Evolutionary conservation across 2,888 invertebrate species (phyloP), one percentile per base, ranked within the genome.

Genomic region (Pharmacophagus antenor): DNA sequence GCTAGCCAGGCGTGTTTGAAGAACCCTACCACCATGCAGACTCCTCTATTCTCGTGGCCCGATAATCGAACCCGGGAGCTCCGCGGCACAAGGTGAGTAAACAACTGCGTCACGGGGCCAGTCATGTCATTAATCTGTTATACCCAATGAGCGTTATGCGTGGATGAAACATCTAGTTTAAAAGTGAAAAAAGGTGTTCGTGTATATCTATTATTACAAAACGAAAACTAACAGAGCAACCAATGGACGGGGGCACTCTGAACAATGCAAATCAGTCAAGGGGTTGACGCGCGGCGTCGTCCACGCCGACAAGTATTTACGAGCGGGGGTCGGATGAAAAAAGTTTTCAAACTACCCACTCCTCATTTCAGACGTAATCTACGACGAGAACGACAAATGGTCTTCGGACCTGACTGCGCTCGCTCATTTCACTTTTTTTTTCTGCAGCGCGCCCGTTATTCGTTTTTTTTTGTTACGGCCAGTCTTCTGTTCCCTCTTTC

Each of bases 361-460:
- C 85, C 84, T 87, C 85, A 87, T 85, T 87, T 85, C 78, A 79
- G 80, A 84, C 77, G 84, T 81, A 87, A 87, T 86, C 86, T 85
- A 87, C 83, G 73, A 72, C 66, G 65, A 64, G 65, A 62, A 68
- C 72, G 78, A 79, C 78, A 79, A 79, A 79, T 85, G 85, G 78
- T 74, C 72, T 80, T 82, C 73, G 84, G 85, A 85, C 86, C 82
- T 87, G 86, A 85, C 85, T 80, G 72, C 74, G 66, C 72, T 75
- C 70, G 62, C 75, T 65, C 67, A 57, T 65, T 65, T 61, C 47
- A 57, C 48, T 61, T 56, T 49, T 31, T 37, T 50, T 52, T 57
- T 50, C 31, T 49, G 49, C 58, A 57, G 52, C 61, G 62, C n/a
- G n/a, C n/a, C 49, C 27, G 58, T 62, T 65, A 62, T 65, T 62